Conservation (phyloP, 1,140 invertebrate species). For the Dryas iulia region DNA sequence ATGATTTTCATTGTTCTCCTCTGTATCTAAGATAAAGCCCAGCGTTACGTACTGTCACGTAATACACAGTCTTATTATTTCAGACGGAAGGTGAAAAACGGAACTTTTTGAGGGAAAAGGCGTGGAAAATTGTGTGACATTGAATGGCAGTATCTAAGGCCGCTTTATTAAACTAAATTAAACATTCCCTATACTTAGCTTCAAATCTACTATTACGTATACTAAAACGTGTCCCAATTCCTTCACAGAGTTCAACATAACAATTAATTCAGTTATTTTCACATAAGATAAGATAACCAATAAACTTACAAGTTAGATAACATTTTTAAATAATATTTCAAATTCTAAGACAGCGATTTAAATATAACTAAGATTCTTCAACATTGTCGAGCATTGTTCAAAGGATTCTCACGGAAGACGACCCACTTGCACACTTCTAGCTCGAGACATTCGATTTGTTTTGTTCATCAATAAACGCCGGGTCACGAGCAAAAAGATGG, state of each 20-base stretch:
- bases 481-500: neutral
- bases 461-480: slow-evolving; percentile 15
- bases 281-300: slow-evolving; percentile 12
- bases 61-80: no score
- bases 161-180: no score
- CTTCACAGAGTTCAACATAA: neutral
- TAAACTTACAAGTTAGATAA: neutral
- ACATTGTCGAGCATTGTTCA: slow-evolving; percentile 38
- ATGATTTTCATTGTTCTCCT: no score
- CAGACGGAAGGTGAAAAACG: no score
- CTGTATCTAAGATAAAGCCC: no score
- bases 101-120: no score
- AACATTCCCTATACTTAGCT: no score
- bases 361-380: slow-evolving; percentile 13
- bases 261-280: neutral
- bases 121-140: no score
- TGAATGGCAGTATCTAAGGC: no score
- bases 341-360: neutral
- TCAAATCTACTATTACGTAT: neutral
- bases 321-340: slow-evolving; percentile 1
- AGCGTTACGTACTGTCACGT: no score
- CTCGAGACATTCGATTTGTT: slow-evolving; percentile 21
- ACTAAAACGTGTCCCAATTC: neutral
- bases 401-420: slow-evolving; percentile 49
- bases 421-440: slow-evolving; percentile 47